These are phyloP conservation scores for Brachionus koreanus DNA, from an alignment of 1,140 invertebrate species.

Conservation along the genomic window DNA sequence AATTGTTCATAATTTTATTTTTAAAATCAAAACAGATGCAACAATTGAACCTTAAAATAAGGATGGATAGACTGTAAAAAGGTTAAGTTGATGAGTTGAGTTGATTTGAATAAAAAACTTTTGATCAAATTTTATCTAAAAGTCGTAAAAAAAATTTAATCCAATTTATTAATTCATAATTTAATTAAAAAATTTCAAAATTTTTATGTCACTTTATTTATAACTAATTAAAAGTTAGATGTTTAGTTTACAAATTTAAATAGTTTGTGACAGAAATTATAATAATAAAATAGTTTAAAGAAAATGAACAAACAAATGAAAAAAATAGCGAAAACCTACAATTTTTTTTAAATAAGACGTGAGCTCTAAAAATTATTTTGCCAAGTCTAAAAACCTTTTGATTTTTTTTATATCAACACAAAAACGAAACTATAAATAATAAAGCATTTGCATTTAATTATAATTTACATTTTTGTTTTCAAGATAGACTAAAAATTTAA, in stretches of 20 bases:
- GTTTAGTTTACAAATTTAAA: not conserved
- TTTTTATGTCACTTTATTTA: not conserved
- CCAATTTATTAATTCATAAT: too few species aligned
- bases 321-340: not conserved
- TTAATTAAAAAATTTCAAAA: not conserved
- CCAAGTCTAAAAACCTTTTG: conserved; percentile 22
- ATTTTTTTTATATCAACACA: conserved; percentile 29
- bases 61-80: not conserved
- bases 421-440: conserved; percentile 9
- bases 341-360: not conserved
- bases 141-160: not conserved
- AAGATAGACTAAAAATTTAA: not conserved
- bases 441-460: conserved; percentile 37
- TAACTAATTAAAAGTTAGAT: not conserved
- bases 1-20: not conserved
- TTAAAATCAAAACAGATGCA: not conserved
- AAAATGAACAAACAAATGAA: not conserved
- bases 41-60: not conserved
- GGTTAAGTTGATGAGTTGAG: too few species aligned
- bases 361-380: conserved; percentile 10
- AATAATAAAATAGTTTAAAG: not conserved
- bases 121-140: not conserved
- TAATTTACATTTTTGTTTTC: conserved; percentile 34
- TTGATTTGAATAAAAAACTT: too few species aligned
- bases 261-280: not conserved